Base-by-base conservation (phyloP, 1,140 invertebrate species). In the Eciton burchellii region DNA sequence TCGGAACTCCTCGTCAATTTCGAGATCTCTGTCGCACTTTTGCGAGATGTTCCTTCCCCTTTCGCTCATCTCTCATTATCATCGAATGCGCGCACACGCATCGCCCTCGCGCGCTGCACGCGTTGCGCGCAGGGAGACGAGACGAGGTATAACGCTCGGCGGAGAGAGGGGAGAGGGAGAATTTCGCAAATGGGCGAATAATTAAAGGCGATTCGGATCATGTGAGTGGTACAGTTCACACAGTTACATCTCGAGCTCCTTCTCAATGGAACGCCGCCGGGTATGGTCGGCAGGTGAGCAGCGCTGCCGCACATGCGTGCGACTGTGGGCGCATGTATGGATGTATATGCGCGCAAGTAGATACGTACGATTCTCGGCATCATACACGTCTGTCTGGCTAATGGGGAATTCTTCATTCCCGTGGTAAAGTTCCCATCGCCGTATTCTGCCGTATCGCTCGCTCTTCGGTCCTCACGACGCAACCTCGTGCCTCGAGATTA, bases 371-470 rank as follows among this genome's bases (percentile, higher is more conserved):
- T 29, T 12, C 41, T 35, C 57, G n/a, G 35, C 71, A 56, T 84
- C 73, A 52, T 74, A 74, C 71, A 59, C 70, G 16, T 45, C 71
- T 35, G 6, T 77, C 9, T 19, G 49, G 66, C 83, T 85, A 91
- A 87, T 89, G 81, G 84, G 83, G 89, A 89, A n/a, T n/a, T 81
- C 77, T 89, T 65, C 74, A 90, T 87, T 90, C 84, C 88, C 92
- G 91, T 92, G 92, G 92, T 92, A 93, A 93, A 92, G 91, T 93
- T 93, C 91, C 87, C 92, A 91, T 90, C 84, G 84, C 72, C 60
- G 52, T n/a, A n/a, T 26, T 62, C 12, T 56, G 72, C 59, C 26
- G 9, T 84, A 83, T 88, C 84, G 85, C 66, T 84, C 57, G 70
- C 68, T 43, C 66, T 77, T 88, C 66, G 82, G 63, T 77, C 76